These are phyloP conservation scores for Anolis apletophallus DNA, from an alignment of 2,797 vertebrate species.

Conservation along the genomic window DNA sequence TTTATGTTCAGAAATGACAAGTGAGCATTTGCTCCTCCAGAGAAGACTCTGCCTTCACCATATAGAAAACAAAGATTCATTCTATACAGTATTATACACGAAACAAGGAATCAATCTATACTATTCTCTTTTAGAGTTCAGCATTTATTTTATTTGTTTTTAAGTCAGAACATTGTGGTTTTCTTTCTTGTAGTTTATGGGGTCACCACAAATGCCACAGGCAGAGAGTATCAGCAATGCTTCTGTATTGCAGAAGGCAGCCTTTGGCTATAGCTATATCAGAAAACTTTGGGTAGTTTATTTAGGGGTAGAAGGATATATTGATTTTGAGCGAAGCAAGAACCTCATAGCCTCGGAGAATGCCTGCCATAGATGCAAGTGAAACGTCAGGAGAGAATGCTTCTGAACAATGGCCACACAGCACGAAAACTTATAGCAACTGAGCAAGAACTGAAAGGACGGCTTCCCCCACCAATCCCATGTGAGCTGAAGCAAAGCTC, in stretches of 20 bases:
- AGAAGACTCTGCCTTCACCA: neutral
- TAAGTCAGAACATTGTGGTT: neutral
- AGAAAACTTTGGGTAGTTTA: neutral
- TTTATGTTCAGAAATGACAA: neutral
- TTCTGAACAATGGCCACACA: no score
- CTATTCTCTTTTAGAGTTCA: neutral
- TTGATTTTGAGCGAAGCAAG: neutral
- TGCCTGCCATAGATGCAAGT: no score
- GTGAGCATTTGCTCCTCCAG: neutral
- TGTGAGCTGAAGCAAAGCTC: neutral
- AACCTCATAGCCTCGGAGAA: no score
- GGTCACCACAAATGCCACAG: neutral
- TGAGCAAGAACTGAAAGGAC: neutral
- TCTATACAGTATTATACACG: neutral
- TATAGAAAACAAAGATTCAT: neutral
- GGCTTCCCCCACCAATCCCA: neutral
- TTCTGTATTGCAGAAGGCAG: neutral
- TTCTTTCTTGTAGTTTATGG: neutral
- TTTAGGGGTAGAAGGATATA: neutral
- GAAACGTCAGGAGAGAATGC: no score
- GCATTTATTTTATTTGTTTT: neutral
- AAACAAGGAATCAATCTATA: neutral
- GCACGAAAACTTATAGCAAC: no score
- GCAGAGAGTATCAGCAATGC: neutral
- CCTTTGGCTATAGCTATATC: neutral